Conservation (phyloP, 2,113 vertebrate species). For the Bolborhynchus lineola region DNA sequence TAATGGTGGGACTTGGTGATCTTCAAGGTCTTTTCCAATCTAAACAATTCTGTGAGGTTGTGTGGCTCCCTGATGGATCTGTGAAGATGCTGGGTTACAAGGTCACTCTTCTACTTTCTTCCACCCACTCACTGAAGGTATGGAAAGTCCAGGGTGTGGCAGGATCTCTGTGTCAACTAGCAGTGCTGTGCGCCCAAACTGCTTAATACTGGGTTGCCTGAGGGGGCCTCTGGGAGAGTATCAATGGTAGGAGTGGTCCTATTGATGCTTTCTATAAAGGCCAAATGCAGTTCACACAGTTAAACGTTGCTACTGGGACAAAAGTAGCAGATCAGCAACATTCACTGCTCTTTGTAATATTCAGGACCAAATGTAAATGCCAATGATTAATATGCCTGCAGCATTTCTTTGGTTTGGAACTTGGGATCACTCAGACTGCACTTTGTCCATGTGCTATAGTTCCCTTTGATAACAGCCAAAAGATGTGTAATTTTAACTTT, state of each 20-base stretch:
- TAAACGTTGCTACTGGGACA: background rate
- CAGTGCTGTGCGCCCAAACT: background rate
- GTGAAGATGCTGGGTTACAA: background rate
- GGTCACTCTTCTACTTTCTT: background rate
- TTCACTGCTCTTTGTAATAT: background rate
- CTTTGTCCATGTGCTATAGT: background rate
- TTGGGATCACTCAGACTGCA: background rate
- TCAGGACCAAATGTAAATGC: background rate
- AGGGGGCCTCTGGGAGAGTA: background rate
- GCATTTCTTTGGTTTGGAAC: conserved; percentile 7
- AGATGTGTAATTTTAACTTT: conserved; percentile 14
- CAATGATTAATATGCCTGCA: background rate
- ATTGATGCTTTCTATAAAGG: background rate
- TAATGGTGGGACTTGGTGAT: background rate
- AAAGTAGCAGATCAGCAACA: background rate
- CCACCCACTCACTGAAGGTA: background rate
- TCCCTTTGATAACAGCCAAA: conserved; percentile 25
- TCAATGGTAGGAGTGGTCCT: background rate
- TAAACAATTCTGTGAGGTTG: background rate
- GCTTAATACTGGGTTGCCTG: background rate
- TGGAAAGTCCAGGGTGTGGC: background rate
- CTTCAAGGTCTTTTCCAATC: background rate
- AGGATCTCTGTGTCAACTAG: background rate
- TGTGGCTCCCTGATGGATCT: background rate
- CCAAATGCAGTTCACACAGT: background rate